Conservation (phyloP, 2,113 vertebrate species). For the Nothoprocta pentlandii region DNA sequence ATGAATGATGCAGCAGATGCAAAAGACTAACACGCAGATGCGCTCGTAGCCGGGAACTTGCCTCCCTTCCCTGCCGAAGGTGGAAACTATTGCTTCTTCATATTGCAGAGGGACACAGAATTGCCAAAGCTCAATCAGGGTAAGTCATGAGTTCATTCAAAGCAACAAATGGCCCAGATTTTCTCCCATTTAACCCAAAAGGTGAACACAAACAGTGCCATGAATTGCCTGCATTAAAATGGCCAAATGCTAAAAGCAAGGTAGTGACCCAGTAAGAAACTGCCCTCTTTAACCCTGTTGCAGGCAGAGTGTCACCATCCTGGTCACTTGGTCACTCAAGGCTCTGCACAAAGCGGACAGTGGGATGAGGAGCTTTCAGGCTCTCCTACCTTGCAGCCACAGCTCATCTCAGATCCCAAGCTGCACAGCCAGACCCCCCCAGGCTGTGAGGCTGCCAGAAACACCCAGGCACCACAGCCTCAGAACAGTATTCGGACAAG, state of each 20-base stretch:
- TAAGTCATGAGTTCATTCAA: not conserved
- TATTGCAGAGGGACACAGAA: slow-evolving; percentile 3
- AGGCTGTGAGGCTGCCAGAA: not conserved
- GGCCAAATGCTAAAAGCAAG: not conserved
- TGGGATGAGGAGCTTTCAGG: not conserved
- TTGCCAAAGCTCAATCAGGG: not conserved
- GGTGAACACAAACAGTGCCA: not conserved
- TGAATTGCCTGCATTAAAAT: not conserved
- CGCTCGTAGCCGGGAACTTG: slow-evolving; percentile 41
- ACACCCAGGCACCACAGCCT: rapidly evolving
- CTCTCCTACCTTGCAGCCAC: not conserved
- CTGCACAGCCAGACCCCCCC: not conserved
- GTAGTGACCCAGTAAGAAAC: not conserved
- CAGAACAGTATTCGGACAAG: not conserved
- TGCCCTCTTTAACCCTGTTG: rapidly evolving
- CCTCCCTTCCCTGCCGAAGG: slow-evolving; percentile 9
- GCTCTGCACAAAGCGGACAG: not conserved
- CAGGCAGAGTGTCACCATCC: not conserved
- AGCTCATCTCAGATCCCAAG: not conserved
- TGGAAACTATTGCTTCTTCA: slow-evolving; percentile 50
- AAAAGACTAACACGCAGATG: slow-evolving; percentile 41
- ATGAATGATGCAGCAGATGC: slow-evolving; percentile 61
- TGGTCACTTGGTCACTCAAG: not conserved
- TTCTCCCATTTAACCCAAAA: not conserved
- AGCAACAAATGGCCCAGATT: not conserved